Conservation (phyloP, 2,797 vertebrate species). For the Tadarida brasiliensis region DNA sequence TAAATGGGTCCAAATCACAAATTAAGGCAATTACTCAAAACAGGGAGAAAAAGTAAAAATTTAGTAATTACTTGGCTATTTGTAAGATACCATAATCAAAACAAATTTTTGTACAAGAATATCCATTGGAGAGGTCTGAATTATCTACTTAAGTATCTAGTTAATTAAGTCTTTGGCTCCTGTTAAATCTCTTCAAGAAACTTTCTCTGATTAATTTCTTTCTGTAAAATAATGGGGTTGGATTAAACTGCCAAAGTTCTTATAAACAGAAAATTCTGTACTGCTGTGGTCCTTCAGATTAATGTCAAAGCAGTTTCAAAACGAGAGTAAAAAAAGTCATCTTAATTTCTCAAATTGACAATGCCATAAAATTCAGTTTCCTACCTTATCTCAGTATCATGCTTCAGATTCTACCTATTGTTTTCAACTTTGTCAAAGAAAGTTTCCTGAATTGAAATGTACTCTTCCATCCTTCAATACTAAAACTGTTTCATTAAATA, state of each 20-base stretch:
- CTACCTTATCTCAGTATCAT: neutral
- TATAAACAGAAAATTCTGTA: conserved; percentile 35
- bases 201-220: neutral
- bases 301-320: conserved; percentile 56
- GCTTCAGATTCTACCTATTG: conserved; percentile 38
- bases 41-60: neutral
- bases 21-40: neutral
- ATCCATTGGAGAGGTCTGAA: neutral
- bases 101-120: conserved; percentile 57
- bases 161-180: conserved; percentile 20
- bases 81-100: neutral
- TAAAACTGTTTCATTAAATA: conserved; percentile 41
- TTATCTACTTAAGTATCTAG: conserved; percentile 35
- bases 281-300: neutral
- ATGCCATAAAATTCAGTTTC: neutral
- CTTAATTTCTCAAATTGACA: neutral
- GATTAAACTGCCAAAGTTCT: neutral
- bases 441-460: conserved; percentile 45
- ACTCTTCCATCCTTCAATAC: conserved; percentile 9
- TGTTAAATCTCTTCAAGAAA: conserved; percentile 46
- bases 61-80: neutral
- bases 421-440: conserved; percentile 44
- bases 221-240: conserved; percentile 52
- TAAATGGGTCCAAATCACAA: conserved; percentile 45
- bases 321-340: neutral